Base-by-base conservation (phyloP, 1,140 invertebrate genomes). In the Pogonus chalceus region DNA sequence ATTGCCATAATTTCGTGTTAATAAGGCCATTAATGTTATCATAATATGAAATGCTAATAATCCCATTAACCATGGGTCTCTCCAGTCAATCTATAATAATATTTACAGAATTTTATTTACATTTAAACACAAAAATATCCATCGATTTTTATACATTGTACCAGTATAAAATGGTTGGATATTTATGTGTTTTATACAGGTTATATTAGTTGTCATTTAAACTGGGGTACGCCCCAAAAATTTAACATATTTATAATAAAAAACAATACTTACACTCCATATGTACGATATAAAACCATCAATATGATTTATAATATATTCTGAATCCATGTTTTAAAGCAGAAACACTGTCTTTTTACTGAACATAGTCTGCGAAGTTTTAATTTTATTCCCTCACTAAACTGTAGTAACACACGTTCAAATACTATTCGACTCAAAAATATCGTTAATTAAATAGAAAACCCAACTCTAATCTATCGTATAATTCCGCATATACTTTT, bases 1-100 rank as follows among this genome's bases (percentile, higher is more conserved):
- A 70, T 90, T 91, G 57, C 84, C 82, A 75, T 89, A 83, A 72
- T 90, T 90, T 60, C 88, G 76, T 37, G 88, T 91, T 57, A 87
- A 77, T 35, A 91, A 69, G 23, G 87, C 86, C 48, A 83, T 85
- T 59, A 87, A 75, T 47, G 87, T 90, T 4, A 90, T 78, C 24
- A 83, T 69, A 39, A 90, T 68, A 65, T 92, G 89, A 66, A 89
- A 84, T 23, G 78, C 72, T 53, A 91, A 67, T 2, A 92, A 65
- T 16, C 79, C 80, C 51, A 88, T 84, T 10, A 92, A 73, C 87
- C 88, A 90, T 39, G 89, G 88, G 72, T 92, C 90, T 58, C 78
- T 76, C 88, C 88, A 92, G 66, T 92, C 88, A 67, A 92, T 88
- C 90, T 92, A 71, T 49, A 82, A 81, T 24, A 64, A 58, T 61